Conservation (phyloP, 2,888 invertebrate species). For the Eumerus sabulonum region DNA sequence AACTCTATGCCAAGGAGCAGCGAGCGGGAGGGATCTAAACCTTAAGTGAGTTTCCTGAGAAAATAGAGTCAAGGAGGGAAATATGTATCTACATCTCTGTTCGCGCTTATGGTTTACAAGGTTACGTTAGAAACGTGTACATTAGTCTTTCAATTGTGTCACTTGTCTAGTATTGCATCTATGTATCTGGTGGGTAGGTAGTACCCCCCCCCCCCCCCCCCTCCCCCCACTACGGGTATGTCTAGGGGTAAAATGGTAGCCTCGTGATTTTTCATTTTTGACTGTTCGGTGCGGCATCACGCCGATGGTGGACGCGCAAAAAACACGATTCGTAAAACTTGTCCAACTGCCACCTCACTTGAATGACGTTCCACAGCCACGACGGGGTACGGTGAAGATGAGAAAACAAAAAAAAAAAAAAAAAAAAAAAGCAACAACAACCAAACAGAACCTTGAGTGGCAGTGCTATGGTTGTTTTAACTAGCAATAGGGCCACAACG, state of each 20-base stretch:
- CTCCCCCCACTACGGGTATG: too few relatives aligned
- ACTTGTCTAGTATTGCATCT: too few relatives aligned
- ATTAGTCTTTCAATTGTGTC: conserved; percentile 27
- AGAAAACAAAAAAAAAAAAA: conserved; percentile 4
- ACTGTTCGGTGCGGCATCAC: conserved; percentile 13
- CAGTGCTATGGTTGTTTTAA: conserved; percentile 67
- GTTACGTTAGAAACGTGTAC: conserved; percentile 57
- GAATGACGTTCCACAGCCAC: conserved; percentile 36
- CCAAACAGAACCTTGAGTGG: conserved; percentile 30
- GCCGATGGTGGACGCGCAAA: conserved; percentile 39
- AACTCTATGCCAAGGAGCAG: too few relatives aligned
- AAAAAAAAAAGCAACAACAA: too few relatives aligned
- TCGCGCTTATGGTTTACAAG: conserved; percentile 60
- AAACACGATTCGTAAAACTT: conserved; percentile 27
- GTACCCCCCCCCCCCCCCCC: too few relatives aligned
- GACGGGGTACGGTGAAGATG: conserved; percentile 17
- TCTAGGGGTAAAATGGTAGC: conserved; percentile 8
- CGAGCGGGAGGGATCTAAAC: not conserved
- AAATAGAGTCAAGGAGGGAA: conserved; percentile 42
- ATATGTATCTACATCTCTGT: conserved; percentile 13
- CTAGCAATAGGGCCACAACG: conserved; percentile 58
- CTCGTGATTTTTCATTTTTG: conserved; percentile 39
- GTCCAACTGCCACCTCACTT: conserved; percentile 44
- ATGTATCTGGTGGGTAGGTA: conserved; percentile 11
- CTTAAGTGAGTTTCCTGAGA: conserved; percentile 56